Percentiles rank a stretch among this genome's conserved stretches.
Evolutionary conservation across 2,797 vertebrate species (phyloP).

Genomic region (Microctenopoma steveboyesi): DNA sequence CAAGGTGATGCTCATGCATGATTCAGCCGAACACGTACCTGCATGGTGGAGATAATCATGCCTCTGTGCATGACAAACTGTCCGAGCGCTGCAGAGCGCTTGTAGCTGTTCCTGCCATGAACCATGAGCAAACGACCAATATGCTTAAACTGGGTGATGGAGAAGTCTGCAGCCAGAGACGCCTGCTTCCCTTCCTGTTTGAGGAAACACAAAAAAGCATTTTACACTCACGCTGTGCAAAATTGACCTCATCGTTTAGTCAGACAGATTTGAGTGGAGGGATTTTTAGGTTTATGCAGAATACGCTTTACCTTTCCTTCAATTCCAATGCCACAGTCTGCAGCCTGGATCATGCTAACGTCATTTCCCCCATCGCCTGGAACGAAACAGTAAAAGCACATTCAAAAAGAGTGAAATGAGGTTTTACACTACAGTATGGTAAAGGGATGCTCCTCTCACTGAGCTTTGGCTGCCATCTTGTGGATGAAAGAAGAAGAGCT

Average conservation of each 20-base stretch:
- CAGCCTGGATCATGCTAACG: slow-evolving; percentile 97
- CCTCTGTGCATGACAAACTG: slow-evolving; percentile 99
- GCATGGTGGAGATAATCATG: slow-evolving; percentile 99
- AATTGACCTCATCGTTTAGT: not conserved
- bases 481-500: slow-evolving; percentile 41
- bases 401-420: not conserved
- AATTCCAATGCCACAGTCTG: slow-evolving; percentile 87
- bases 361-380: slow-evolving; percentile 98
- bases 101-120: slow-evolving; percentile 98
- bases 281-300: not conserved
- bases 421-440: not conserved
- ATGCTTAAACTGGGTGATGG: slow-evolving; percentile 96
- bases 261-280: not conserved
- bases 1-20: not conserved
- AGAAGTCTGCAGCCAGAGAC: slow-evolving; percentile 96
- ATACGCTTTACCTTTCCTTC: slow-evolving; percentile 81
- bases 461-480: slow-evolving; percentile 64
- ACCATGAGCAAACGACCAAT: slow-evolving; percentile 96
- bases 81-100: slow-evolving; percentile 95
- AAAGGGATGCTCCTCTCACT: not conserved
- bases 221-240: not conserved
- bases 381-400: slow-evolving; percentile 14
- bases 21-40: slow-evolving; percentile 79
- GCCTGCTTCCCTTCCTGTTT: slow-evolving; percentile 96
- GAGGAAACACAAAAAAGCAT: not conserved